Evolutionary conservation across 2,113 vertebrate genomes (phyloP).

Genomic region (Alaudala cheleensis): DNA sequence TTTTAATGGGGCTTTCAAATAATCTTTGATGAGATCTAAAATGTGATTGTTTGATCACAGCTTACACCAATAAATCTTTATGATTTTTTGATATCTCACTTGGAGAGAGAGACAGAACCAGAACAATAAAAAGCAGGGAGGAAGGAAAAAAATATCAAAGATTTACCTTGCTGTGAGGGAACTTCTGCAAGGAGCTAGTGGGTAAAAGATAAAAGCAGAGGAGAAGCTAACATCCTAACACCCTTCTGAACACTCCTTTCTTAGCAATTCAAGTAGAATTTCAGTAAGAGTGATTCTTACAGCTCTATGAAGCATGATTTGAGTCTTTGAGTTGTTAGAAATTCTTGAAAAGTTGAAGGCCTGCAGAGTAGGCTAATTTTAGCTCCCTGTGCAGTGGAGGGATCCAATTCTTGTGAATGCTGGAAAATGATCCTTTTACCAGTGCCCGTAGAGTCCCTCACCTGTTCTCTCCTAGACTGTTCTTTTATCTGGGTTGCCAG

Average conservation of each 20-base stretch:
- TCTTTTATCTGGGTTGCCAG: slow-evolving; percentile 25
- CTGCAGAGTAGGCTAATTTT: slow-evolving; percentile 27
- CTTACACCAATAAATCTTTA: neutral
- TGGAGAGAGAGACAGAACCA: neutral
- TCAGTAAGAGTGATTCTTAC: neutral
- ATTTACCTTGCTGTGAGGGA: neutral
- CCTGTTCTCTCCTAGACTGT: neutral
- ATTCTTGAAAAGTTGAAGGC: neutral
- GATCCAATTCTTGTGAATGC: neutral
- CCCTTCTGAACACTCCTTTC: neutral
- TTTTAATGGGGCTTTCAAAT: neutral
- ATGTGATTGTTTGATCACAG: neutral
- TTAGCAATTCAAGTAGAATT: neutral
- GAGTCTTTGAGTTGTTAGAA: neutral
- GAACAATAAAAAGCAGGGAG: neutral
- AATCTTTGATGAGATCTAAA: neutral
- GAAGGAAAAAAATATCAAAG: neutral
- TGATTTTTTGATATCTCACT: neutral
- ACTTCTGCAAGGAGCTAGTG: neutral
- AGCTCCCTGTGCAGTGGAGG: neutral
- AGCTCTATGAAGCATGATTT: neutral
- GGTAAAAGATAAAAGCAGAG: neutral
- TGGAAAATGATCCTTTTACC: slow-evolving; percentile 28
- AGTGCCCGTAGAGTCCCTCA: neutral
- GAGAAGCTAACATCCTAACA: neutral